Conservation (phyloP, 2,797 vertebrate genomes). For the Natrix natrix region DNA sequence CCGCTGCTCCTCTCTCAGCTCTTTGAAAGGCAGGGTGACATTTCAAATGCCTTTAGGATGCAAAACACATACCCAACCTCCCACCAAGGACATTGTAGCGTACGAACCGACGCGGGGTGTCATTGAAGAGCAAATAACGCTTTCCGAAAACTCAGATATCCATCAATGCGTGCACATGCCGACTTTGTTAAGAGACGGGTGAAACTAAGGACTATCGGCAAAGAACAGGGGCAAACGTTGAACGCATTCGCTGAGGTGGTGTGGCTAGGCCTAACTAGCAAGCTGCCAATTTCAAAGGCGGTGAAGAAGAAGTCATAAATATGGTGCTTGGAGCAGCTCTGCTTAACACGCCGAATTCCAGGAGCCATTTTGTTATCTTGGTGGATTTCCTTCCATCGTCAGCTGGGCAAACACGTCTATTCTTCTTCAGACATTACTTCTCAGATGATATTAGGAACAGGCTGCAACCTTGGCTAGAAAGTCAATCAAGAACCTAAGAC, state of each 20-base stretch:
- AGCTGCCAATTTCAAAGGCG: constrained; percentile 23
- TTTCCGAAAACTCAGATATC: constrained; percentile 58
- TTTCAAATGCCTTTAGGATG: constrained; percentile 53
- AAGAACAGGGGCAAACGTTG: constrained; percentile 31
- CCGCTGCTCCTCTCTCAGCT: constrained; percentile 54
- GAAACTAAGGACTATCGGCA: constrained; percentile 21
- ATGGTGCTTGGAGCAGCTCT: constrained; percentile 1
- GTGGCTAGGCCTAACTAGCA: constrained; percentile 47
- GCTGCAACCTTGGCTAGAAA: not conserved
- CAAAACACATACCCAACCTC: constrained; percentile 38
- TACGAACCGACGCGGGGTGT: constrained; percentile 44
- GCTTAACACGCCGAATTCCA: not conserved
- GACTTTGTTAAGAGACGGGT: constrained; percentile 51
- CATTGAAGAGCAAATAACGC: constrained; percentile 43
- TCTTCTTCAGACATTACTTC: not conserved
- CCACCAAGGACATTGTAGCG: constrained; percentile 35
- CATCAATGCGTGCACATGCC: constrained; percentile 10
- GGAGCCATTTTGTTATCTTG: not conserved
- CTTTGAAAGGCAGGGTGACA: constrained; percentile 57
- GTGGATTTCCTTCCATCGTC: not conserved
- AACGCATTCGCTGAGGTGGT: constrained; percentile 23
- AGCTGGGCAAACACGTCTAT: not conserved
- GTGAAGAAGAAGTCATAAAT: not conserved
- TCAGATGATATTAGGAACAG: not conserved
- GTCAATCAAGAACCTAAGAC: not conserved